A percentile compares a stretch with the other conserved stretches of the same genome.
These are phyloP conservation scores for Scatophagus argus DNA, from an alignment of 2,113 vertebrate species.

Conservation along the genomic window DNA sequence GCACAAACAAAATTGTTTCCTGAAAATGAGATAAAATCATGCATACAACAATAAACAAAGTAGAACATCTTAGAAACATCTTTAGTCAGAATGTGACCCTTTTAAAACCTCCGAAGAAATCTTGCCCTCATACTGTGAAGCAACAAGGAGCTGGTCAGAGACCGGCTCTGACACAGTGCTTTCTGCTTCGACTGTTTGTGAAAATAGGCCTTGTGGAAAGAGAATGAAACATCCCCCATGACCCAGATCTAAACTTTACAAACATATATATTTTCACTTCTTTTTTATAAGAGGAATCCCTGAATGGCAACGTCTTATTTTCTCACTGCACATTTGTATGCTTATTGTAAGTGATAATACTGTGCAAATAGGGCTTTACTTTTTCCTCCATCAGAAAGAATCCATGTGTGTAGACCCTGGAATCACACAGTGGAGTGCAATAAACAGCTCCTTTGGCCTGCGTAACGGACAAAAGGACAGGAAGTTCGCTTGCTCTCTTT, in stretches of 20 bases:
- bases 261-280: slow-evolving; percentile 2
- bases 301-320: background rate
- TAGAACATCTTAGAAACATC: slow-evolving; percentile 42
- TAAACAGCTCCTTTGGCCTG: slow-evolving; percentile 70
- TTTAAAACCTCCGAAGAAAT: slow-evolving; percentile 66
- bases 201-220: slow-evolving; percentile 49
- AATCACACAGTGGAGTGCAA: slow-evolving; percentile 59
- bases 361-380: background rate
- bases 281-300: slow-evolving; percentile 6
- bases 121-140: slow-evolving; percentile 63
- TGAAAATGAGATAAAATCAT: slow-evolving; percentile 43
- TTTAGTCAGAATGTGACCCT: slow-evolving; percentile 64
- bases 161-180: slow-evolving; percentile 39
- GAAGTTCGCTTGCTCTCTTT: slow-evolving; percentile 68
- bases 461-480: slow-evolving; percentile 69
- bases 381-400: slow-evolving; percentile 42
- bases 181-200: slow-evolving; percentile 43
- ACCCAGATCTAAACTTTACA: slow-evolving; percentile 42
- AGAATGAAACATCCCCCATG: slow-evolving; percentile 36
- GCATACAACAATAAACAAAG: slow-evolving; percentile 32
- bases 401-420: slow-evolving; percentile 38
- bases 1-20: slow-evolving; percentile 50
- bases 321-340: background rate
- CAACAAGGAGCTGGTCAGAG: slow-evolving; percentile 70
- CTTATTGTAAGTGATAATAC: background rate